Evolutionary conservation across 2,113 vertebrate species (phyloP).

Genomic region (Engystomops pustulosus): DNA sequence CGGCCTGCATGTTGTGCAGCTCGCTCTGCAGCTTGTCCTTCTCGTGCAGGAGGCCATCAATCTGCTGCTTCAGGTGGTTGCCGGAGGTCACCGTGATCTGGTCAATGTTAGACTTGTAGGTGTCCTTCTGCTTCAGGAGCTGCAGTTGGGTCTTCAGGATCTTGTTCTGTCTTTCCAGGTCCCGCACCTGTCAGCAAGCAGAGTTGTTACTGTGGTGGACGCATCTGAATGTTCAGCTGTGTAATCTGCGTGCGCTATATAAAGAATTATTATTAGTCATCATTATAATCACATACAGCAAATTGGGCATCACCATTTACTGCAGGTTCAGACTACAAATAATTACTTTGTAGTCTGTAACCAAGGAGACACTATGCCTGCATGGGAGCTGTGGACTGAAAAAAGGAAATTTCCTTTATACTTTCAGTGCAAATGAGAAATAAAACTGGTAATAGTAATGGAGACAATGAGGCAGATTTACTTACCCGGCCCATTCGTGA

Average conservation of each 20-base stretch:
- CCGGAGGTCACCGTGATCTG: slow-evolving; percentile 64
- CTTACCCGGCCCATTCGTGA: no score
- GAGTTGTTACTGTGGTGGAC: neutral
- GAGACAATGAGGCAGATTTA: no score
- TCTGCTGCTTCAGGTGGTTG: slow-evolving; percentile 70
- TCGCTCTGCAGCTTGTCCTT: slow-evolving; percentile 69
- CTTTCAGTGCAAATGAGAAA: neutral
- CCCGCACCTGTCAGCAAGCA: slow-evolving; percentile 66
- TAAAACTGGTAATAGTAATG: no score
- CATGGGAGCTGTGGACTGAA: neutral
- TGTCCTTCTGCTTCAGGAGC: slow-evolving; percentile 71
- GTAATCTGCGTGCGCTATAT: neutral
- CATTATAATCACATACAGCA: neutral
- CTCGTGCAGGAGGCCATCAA: slow-evolving; percentile 66
- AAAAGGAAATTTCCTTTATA: neutral
- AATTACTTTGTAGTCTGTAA: neutral
- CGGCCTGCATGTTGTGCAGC: slow-evolving; percentile 62
- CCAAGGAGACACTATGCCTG: neutral
- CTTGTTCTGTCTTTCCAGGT: slow-evolving; percentile 75
- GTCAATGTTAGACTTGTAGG: slow-evolving; percentile 70
- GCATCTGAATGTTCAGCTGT: no score
- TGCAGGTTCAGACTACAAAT: neutral
- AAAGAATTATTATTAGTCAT: neutral
- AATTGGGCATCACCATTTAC: no score
- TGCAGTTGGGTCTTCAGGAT: slow-evolving; percentile 71